Percentiles rank a stretch among this genome's conserved stretches.
Evolutionary conservation across 2,113 vertebrate genomes (phyloP).

Genomic region (Hippolais icterina): DNA sequence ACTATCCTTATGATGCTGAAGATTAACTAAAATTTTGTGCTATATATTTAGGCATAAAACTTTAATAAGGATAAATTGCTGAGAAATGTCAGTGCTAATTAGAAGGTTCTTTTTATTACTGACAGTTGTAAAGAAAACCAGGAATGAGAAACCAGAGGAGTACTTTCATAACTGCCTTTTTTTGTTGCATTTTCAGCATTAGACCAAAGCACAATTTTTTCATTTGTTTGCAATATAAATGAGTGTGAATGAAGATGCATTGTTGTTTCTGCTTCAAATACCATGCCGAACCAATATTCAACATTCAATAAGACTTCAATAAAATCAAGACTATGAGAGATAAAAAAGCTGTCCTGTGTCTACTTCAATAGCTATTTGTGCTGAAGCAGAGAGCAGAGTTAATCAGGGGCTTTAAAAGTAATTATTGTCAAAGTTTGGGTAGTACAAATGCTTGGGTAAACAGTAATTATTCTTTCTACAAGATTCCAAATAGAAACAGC

Average conservation of each 20-base stretch:
- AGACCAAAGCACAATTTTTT: constrained; percentile 16
- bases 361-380: constrained; percentile 80
- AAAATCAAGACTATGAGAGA: constrained; percentile 53
- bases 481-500: constrained; percentile 82
- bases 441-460: constrained; percentile 88
- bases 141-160: background rate
- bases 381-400: constrained; percentile 79
- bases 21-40: constrained; percentile 66
- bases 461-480: constrained; percentile 86
- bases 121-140: background rate
- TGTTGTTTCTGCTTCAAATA: constrained; percentile 60
- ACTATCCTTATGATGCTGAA: constrained; percentile 64
- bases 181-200: constrained; percentile 15
- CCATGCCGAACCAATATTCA: constrained; percentile 51
- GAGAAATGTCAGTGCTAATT: constrained; percentile 63
- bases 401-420: constrained; percentile 84
- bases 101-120: constrained; percentile 33
- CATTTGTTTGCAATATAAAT: constrained; percentile 9
- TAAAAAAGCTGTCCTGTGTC: constrained; percentile 66
- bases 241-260: constrained; percentile 67
- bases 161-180: background rate
- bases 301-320: constrained; percentile 26
- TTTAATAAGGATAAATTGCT: constrained; percentile 73
- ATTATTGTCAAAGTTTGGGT: constrained; percentile 81
- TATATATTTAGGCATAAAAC: constrained; percentile 63